phyloP scores from a whole-genome alignment of 2,113 vertebrate genomes.

The Salvelinus alpinus region DNA sequence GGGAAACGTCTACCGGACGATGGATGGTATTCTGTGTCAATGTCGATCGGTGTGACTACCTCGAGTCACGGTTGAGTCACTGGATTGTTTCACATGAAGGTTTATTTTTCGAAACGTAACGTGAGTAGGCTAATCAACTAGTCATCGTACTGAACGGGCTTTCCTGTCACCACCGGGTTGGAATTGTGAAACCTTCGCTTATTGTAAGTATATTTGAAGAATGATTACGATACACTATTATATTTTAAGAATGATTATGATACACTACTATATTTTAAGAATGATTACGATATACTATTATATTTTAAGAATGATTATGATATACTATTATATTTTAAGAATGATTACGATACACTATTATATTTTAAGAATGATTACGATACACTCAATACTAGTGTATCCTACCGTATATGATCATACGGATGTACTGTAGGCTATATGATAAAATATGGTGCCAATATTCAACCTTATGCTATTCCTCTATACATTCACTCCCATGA shows the following conservation, averaged over 20 bases:
- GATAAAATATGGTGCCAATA: too few relatives aligned
- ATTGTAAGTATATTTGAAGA: not conserved
- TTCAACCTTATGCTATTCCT: too few relatives aligned
- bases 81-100: slow-evolving; percentile 43
- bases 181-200: not conserved
- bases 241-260: too few relatives aligned
- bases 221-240: not conserved
- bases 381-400: too few relatives aligned
- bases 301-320: not conserved
- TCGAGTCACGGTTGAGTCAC: slow-evolving; percentile 35
- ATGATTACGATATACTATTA: not conserved
- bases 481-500: not conserved
- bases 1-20: slow-evolving; percentile 32
- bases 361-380: not conserved
- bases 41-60: slow-evolving; percentile 43
- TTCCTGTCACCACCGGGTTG: slow-evolving; percentile 10
- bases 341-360: not conserved
- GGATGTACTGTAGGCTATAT: too few relatives aligned
- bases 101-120: slow-evolving; percentile 32
- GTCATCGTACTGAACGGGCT: slow-evolving; percentile 23
- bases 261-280: not conserved
- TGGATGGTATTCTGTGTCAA: slow-evolving; percentile 37
- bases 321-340: too few relatives aligned
- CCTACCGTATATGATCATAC: too few relatives aligned
- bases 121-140: slow-evolving; percentile 17